A percentile compares a stretch with the other conserved stretches of the same genome.
Conservation (phyloP, 2,888 invertebrate species). For the Megalurothrips usitatus region DNA sequence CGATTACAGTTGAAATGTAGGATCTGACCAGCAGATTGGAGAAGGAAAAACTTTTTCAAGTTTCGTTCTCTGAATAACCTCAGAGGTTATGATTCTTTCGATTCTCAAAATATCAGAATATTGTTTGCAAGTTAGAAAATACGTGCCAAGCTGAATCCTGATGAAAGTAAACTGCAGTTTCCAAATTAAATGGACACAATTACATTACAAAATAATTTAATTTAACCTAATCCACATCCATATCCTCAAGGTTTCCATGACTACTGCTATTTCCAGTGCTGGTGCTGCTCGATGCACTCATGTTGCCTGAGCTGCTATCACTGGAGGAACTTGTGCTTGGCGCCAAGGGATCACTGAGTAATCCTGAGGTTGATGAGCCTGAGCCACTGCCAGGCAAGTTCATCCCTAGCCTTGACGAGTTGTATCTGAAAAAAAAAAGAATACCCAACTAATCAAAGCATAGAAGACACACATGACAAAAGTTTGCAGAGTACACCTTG, state of each 20-base stretch:
- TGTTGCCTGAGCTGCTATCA: background rate
- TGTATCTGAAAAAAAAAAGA: background rate
- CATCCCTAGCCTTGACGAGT: background rate
- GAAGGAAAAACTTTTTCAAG: background rate
- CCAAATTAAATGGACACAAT: background rate
- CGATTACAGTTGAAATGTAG: background rate
- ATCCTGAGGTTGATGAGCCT: background rate
- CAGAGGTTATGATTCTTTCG: background rate
- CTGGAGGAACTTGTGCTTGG: background rate
- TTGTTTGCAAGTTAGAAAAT: too few species aligned
- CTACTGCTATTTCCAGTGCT: background rate
- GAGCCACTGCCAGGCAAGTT: background rate
- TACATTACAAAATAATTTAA: background rate
- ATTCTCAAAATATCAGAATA: too few species aligned
- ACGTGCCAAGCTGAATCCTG: too few species aligned
- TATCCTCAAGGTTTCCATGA: background rate
- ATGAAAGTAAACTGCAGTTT: background rate
- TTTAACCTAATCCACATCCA: constrained; percentile 13
- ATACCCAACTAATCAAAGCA: too few species aligned
- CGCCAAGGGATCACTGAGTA: background rate
- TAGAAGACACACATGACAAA: too few species aligned
- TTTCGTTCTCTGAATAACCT: background rate
- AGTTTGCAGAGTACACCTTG: background rate
- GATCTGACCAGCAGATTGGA: constrained; percentile 7
- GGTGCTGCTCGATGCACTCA: background rate